Conservation (phyloP, 2,888 invertebrate genomes). For the Nomada fabriciana region DNA sequence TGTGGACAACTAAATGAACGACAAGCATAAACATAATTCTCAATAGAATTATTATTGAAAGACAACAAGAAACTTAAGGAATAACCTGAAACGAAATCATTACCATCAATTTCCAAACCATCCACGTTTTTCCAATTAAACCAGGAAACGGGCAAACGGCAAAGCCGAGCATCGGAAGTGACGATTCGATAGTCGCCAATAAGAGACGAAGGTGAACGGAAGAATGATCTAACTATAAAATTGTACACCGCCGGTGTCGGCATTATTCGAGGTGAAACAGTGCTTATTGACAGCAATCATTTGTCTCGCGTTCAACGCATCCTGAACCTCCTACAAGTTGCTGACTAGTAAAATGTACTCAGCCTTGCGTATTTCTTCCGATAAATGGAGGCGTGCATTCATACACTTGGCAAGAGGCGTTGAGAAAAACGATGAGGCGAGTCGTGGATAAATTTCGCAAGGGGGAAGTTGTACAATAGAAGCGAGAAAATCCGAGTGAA, state of each 20-base stretch:
- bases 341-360: background rate
- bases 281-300: conserved; percentile 54
- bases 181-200: conserved; percentile 50
- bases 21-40: too few species aligned
- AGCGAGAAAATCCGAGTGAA: conserved; percentile 24
- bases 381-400: background rate
- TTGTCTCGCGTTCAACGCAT: conserved; percentile 12
- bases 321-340: conserved; percentile 22
- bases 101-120: too few species aligned
- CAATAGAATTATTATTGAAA: too few species aligned
- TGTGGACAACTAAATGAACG: too few species aligned
- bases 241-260: conserved; percentile 55
- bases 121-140: too few species aligned
- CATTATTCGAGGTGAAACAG: conserved; percentile 54
- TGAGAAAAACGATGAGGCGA: background rate
- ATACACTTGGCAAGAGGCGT: background rate
- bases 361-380: background rate
- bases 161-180: conserved; percentile 14
- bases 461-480: background rate
- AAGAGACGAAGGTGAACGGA: conserved; percentile 77
- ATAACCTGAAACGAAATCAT: too few species aligned
- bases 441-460: conserved; percentile 9
- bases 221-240: conserved; percentile 77
- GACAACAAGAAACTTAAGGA: too few species aligned
- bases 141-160: background rate